Evolutionary conservation across 2,113 vertebrate genomes (phyloP).

Genomic region (Ptilonorhynchus violaceus): DNA sequence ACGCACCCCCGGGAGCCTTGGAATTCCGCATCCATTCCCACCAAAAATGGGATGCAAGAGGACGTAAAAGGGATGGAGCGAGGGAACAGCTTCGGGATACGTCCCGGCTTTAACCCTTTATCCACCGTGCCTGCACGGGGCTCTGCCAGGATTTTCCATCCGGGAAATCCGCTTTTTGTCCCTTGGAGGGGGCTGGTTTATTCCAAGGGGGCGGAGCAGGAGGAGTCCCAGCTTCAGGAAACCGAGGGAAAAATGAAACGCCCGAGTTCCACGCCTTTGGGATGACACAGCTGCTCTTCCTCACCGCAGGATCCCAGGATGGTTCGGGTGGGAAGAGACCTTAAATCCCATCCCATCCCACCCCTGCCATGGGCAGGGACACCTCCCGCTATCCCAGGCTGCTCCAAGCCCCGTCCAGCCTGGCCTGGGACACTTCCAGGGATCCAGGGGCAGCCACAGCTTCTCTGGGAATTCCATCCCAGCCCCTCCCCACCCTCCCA

Average conservation of each 20-base stretch:
- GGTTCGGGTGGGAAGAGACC: background rate
- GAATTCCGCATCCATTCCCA: accelerated
- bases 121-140: accelerated
- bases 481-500: background rate
- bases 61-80: accelerated
- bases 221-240: background rate
- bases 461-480: background rate
- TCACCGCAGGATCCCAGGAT: no score
- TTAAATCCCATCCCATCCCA: background rate
- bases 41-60: background rate
- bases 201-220: accelerated
- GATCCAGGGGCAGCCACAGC: background rate
- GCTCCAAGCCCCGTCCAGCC: background rate
- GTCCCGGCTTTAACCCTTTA: background rate
- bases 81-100: background rate
- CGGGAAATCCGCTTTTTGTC: background rate
- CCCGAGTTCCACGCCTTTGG: background rate
- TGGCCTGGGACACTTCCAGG: background rate
- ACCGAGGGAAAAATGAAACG: accelerated
- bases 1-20: accelerated
- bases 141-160: accelerated
- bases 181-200: accelerated
- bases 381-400: background rate
- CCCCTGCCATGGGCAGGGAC: background rate
- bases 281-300: background rate